Percentiles rank a stretch among this genome's conserved stretches.
Conservation (phyloP, 2,888 invertebrate genomes). For the Caenorhabditis zanzibari region DNA sequence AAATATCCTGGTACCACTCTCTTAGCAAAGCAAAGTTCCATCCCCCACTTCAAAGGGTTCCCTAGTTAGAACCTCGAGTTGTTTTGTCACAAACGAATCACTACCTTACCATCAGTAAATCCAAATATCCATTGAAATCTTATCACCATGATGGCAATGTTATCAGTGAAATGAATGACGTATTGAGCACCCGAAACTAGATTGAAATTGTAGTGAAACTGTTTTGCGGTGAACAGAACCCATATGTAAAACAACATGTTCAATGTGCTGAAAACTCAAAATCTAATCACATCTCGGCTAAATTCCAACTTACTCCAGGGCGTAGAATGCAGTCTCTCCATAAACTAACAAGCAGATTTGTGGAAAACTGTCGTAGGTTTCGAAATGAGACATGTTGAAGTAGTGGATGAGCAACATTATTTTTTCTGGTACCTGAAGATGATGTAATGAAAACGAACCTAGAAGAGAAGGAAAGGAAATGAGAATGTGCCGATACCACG, state of each 20-base stretch:
- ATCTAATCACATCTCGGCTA: too few relatives aligned
- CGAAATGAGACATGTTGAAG: slow-evolving; percentile 43
- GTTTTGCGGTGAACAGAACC: slow-evolving; percentile 44
- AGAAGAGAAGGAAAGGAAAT: background rate
- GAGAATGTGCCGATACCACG: background rate
- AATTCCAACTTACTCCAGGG: slow-evolving; percentile 31
- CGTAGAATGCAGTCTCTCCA: slow-evolving; percentile 28
- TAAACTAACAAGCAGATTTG: slow-evolving; percentile 6
- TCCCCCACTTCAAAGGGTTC: too few relatives aligned
- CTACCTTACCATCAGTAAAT: background rate
- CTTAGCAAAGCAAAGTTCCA: too few relatives aligned
- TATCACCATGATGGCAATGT: slow-evolving; percentile 32
- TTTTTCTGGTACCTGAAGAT: background rate
- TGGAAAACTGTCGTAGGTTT: background rate
- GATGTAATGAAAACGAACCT: background rate
- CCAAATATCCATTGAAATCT: slow-evolving; percentile 38
- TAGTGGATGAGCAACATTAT: slow-evolving; percentile 44
- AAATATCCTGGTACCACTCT: too few relatives aligned
- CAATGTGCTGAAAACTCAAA: slow-evolving; percentile 27
- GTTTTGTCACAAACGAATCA: background rate
- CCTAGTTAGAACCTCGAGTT: too few relatives aligned
- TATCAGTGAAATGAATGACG: slow-evolving; percentile 50
- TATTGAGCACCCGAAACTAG: slow-evolving; percentile 40
- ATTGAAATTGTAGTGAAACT: slow-evolving; percentile 57
- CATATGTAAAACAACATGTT: slow-evolving; percentile 43